A percentile compares a stretch with the other conserved stretches of the same genome.
Conservation (phyloP, 2,113 vertebrate species). For the Ia io region DNA sequence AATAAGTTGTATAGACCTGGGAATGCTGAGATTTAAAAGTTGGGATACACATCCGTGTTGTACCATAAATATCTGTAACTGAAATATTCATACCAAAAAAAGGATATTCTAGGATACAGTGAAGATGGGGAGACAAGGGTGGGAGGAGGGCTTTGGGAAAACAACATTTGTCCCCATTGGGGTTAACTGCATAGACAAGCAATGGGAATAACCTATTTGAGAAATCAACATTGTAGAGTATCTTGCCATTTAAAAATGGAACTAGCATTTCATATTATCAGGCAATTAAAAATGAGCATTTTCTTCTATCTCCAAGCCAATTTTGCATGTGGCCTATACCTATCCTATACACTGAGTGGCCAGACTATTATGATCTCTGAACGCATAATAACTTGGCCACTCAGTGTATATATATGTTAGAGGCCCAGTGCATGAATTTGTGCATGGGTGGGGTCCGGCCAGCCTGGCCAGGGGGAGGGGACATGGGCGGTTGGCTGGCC, state of each 20-base stretch:
- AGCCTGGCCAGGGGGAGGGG: no score
- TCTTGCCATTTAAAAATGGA: not conserved
- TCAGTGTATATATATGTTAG: no score
- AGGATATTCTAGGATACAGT: not conserved
- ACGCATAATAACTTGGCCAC: no score
- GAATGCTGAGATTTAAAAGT: not conserved
- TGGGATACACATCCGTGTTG: not conserved
- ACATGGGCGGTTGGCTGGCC: no score
- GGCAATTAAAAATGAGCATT: not conserved
- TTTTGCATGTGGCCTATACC: not conserved
- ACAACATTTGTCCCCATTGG: not conserved
- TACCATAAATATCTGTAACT: not conserved
- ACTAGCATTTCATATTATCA: not conserved
- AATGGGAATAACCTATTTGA: not conserved
- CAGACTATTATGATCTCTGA: no score
- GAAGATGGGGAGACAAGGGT: not conserved
- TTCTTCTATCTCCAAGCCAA: not conserved
- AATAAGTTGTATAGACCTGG: not conserved
- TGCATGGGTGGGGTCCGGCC: no score
- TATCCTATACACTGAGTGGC: not conserved
- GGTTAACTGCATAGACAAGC: not conserved
- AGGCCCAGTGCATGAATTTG: no score
- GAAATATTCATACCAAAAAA: not conserved
- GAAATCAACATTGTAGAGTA: not conserved
- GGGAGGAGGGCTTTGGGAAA: not conserved